These are phyloP conservation scores for Otolemur crassicaudatus DNA, from an alignment of 2,797 vertebrate species.

Conservation along the genomic window DNA sequence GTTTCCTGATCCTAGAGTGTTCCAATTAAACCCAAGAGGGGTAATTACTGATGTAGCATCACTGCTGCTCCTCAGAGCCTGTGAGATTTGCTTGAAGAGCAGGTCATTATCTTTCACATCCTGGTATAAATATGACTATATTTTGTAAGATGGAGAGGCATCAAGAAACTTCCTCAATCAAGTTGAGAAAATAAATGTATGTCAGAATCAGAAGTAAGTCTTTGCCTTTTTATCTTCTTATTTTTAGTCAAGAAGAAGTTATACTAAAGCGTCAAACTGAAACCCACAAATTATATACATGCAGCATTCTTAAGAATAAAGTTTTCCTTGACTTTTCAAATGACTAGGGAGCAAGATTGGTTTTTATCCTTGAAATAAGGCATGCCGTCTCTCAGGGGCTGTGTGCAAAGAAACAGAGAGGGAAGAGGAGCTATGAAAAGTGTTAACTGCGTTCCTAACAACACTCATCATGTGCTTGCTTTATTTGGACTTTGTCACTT, in stretches of 20 bases:
- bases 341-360: neutral
- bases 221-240: neutral
- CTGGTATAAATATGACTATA: neutral
- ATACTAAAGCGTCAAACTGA: neutral
- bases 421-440: too few species aligned
- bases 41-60: neutral
- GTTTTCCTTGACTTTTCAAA: neutral
- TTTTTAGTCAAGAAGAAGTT: neutral
- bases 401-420: neutral
- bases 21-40: neutral
- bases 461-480: neutral
- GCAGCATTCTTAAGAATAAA: neutral
- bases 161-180: neutral
- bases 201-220: neutral
- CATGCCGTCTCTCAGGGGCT: neutral
- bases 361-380: neutral
- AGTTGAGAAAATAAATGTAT: neutral
- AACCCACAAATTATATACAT: too few species aligned
- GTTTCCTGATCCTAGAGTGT: neutral
- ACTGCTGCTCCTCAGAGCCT: neutral
- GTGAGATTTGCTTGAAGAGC: neutral
- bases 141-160: neutral
- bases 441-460: neutral
- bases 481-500: neutral
- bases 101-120: neutral